These are phyloP conservation scores for Rhagologus leucostigma DNA, from an alignment of 2,113 vertebrate genomes.

Conservation along the genomic window DNA sequence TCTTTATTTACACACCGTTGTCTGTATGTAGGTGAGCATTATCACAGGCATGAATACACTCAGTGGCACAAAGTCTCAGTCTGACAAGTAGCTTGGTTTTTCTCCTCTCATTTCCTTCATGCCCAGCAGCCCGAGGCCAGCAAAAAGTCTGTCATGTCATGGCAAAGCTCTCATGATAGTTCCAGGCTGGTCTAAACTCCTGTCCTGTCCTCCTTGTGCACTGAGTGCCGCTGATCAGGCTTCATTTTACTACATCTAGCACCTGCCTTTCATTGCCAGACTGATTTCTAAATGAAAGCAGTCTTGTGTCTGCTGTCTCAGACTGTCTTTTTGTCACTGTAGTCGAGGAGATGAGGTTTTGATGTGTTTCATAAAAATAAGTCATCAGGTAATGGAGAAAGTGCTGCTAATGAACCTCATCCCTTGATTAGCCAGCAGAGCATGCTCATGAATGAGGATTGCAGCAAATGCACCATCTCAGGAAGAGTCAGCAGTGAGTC, in stretches of 20 bases:
- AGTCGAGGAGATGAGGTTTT: not conserved
- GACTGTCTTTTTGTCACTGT: not conserved
- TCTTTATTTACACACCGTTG: not conserved
- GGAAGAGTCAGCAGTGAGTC: not conserved
- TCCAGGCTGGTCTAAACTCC: not conserved
- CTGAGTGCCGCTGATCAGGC: not conserved
- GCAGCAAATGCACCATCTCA: not conserved
- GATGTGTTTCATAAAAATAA: not conserved
- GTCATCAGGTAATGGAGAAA: not conserved
- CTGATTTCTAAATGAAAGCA: not conserved
- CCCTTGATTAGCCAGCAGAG: not conserved
- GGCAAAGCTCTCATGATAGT: not conserved
- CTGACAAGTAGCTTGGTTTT: not conserved
- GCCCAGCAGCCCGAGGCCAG: not conserved
- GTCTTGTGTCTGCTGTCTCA: not conserved
- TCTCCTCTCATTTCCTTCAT: not conserved
- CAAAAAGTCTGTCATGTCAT: not conserved
- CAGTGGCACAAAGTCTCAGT: not conserved
- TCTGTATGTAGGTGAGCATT: fast-evolving
- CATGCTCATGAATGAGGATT: not conserved
- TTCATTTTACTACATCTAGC: not conserved
- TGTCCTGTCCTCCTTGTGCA: not conserved
- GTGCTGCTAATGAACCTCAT: not conserved
- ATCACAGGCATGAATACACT: not conserved
- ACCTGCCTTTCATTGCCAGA: not conserved